A percentile compares a stretch with the other conserved stretches of the same genome.
phyloP scores from a whole-genome alignment of 35 echinoderm and acorn worm species.

The Stichopus chloronotus region DNA sequence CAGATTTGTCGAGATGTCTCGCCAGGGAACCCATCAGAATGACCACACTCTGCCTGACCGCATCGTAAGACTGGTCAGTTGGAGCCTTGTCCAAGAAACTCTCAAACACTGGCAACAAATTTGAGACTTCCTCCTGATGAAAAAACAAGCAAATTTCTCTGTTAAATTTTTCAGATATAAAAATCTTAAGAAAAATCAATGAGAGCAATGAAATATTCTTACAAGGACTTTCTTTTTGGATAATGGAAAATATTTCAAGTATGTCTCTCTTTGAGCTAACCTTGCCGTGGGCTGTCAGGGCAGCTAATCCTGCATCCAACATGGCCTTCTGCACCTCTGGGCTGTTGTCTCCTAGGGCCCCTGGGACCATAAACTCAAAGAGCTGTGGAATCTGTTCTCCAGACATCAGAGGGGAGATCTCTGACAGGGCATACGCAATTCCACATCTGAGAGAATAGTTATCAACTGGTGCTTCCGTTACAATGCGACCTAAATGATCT shows the following conservation, averaged over 20 bases:
- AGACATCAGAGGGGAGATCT: slow-evolving; percentile 82
- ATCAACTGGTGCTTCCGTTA: slow-evolving; percentile 83
- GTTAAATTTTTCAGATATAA: no score
- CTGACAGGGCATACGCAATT: slow-evolving; percentile 70
- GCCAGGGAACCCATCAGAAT: slow-evolving; percentile 97
- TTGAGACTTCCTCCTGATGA: slow-evolving; percentile 76
- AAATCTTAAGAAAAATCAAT: no score
- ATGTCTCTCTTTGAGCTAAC: slow-evolving; percentile 14
- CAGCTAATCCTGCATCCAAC: slow-evolving; percentile 77
- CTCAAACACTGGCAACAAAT: slow-evolving; percentile 91
- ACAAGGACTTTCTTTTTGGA: no score
- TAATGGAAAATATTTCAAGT: no score
- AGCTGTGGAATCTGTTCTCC: slow-evolving; percentile 69
- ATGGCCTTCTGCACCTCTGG: slow-evolving; percentile 78
- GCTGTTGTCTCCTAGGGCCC: slow-evolving; percentile 74
- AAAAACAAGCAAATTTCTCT: neutral
- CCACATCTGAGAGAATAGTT: slow-evolving; percentile 81
- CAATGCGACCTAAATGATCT: slow-evolving; percentile 83
- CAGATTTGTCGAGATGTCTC: slow-evolving; percentile 89
- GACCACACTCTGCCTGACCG: slow-evolving; percentile 92
- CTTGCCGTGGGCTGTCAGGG: slow-evolving; percentile 87
- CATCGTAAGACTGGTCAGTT: slow-evolving; percentile 76
- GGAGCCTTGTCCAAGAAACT: slow-evolving; percentile 91
- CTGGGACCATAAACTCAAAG: slow-evolving; percentile 88
- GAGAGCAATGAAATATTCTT: no score